Evolutionary conservation across 2,113 vertebrate species (phyloP), one percentile per base, ranked within the genome.

Genomic region (Hemichromis elongatus): DNA sequence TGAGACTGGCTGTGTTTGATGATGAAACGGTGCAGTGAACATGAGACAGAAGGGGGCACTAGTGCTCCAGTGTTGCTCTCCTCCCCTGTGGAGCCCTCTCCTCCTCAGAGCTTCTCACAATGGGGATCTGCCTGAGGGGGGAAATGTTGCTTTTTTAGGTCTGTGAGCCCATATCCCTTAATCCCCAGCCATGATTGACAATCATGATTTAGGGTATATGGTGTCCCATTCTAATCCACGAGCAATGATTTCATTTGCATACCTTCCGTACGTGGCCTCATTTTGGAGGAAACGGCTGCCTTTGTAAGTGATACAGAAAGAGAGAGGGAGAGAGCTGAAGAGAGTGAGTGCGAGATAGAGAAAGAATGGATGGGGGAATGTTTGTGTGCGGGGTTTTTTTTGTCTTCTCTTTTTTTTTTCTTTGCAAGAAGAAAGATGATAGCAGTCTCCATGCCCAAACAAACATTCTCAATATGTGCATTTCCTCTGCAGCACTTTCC

Each of bases 221-320:
- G 98, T 98, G 97, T 97, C 97, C 97, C 96, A 96, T 97, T 98
- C 97, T 99, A 99, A 99, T 99, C 98, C 96, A 95, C 96, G 96
- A 98, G 98, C 98, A 97, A 97, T 98, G 97, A 98, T 99, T 98
- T 99, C 98, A 98, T 99, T 99, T 99, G 98, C 96, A 97, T 99
- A 98, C 98, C 97, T 99, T 97, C 97, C 96, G 94, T 97, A 96
- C 96, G 94, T 98, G 97, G 97, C 97, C 98, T 97, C 98, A 96
- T 96, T 97, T 96, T 96, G 93, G 92, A 95, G 95, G 95, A 95
- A 96, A 96, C 94, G 91, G 90, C 94, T 93, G 94, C 95, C 95
- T 97, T 96, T 97, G 96, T 96, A 96, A 96, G 95, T 94, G 95
- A 96, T 95, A 96, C 95, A 96, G 95, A 95, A 91, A 95, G 94